Evolutionary conservation across 2,888 invertebrate genomes (phyloP).

Genomic region (Drosophila anomalata): DNA sequence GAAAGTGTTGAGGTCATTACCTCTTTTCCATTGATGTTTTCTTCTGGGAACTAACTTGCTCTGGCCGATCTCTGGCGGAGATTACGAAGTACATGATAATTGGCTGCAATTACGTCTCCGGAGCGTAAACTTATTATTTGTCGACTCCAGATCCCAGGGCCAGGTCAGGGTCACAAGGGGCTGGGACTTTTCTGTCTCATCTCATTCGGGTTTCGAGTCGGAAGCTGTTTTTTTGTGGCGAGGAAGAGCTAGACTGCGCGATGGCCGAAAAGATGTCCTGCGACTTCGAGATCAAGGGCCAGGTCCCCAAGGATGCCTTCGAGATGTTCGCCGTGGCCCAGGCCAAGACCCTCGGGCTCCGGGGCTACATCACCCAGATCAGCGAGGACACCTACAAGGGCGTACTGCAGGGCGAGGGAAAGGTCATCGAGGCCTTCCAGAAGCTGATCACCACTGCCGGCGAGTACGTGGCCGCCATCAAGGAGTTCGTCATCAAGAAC

Average conservation of each 20-base stretch:
- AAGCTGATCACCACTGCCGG: slow-evolving; percentile 48
- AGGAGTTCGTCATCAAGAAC: slow-evolving; percentile 57
- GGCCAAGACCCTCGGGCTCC: slow-evolving; percentile 48
- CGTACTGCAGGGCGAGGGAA: slow-evolving; percentile 55
- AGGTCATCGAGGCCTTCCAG: slow-evolving; percentile 61
- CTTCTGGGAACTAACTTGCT: slow-evolving; percentile 21
- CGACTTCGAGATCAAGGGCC: slow-evolving; percentile 56
- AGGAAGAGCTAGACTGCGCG: not conserved
- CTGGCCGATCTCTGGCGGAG: slow-evolving; percentile 14
- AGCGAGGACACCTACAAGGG: slow-evolving; percentile 46
- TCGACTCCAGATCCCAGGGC: no score
- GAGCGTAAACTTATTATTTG: not conserved
- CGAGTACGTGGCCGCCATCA: slow-evolving; percentile 59
- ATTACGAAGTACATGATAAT: slow-evolving; percentile 23
- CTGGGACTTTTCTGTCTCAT: not conserved
- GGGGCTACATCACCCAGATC: slow-evolving; percentile 55
- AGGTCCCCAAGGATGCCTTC: slow-evolving; percentile 56
- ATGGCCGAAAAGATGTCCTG: slow-evolving; percentile 56
- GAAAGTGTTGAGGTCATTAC: not conserved
- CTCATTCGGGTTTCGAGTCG: not conserved
- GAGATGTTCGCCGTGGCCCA: slow-evolving; percentile 57
- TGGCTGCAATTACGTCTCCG: slow-evolving; percentile 24
- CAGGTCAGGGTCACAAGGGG: slow-evolving; percentile 25
- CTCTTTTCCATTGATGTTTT: not conserved
- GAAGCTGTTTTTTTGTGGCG: not conserved